A percentile compares a stretch with the other conserved stretches of the same genome.
Evolutionary conservation across 2,888 invertebrate genomes (phyloP).

Genomic region (Lobophora halterata): DNA sequence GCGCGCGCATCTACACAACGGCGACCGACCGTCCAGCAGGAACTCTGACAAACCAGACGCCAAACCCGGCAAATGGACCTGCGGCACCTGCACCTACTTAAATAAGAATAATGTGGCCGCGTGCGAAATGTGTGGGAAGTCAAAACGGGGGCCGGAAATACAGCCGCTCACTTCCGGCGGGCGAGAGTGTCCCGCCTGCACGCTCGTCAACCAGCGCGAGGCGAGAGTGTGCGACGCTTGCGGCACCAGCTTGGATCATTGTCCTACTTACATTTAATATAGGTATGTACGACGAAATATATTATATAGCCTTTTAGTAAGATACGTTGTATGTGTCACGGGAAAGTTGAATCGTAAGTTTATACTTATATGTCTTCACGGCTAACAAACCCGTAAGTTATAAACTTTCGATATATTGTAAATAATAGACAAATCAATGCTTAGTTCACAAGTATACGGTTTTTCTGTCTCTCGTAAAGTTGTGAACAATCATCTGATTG

Average conservation of each 20-base stretch:
- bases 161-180: slow-evolving; percentile 87
- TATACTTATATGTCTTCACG: no score
- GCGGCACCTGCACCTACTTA: slow-evolving; percentile 85
- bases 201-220: slow-evolving; percentile 86
- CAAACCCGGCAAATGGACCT: slow-evolving; percentile 83
- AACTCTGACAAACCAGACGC: slow-evolving; percentile 18
- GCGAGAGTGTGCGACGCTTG: slow-evolving; percentile 85
- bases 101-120: slow-evolving; percentile 79
- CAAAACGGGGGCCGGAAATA: slow-evolving; percentile 80
- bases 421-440: no score
- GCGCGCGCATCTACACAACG: slow-evolving; percentile 40
- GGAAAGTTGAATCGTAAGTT: background rate
- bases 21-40: slow-evolving; percentile 42
- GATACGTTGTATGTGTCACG: no score
- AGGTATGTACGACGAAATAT: no score
- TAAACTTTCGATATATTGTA: no score
- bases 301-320: no score
- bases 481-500: no score
- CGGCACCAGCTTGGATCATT: slow-evolving; percentile 84
- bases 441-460: no score
- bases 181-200: slow-evolving; percentile 87
- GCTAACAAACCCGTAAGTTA: no score
- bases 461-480: no score
- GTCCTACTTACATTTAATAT: slow-evolving; percentile 86
- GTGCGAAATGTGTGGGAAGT: slow-evolving; percentile 89